phyloP scores from a whole-genome alignment of 1,140 invertebrate genomes.

The Goniozus legneri region DNA sequence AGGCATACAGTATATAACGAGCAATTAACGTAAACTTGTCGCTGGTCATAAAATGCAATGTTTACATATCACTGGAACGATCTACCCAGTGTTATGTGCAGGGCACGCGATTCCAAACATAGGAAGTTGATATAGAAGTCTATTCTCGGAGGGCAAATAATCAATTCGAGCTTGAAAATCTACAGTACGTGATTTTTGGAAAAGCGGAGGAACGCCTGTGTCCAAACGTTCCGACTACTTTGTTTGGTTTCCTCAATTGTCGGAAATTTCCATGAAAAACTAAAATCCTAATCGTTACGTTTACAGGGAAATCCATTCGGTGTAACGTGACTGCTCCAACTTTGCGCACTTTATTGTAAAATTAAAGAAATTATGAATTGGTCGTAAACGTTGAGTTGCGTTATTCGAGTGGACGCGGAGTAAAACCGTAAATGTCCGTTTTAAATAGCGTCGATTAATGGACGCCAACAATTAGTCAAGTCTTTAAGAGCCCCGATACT shows the following conservation, averaged over 20 bases:
- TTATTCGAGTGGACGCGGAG: background rate
- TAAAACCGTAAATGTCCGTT: background rate
- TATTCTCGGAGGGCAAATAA: conserved; percentile 48
- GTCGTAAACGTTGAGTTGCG: background rate
- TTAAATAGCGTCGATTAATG: background rate
- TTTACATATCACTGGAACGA: conserved; percentile 28
- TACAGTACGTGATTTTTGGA: conserved; percentile 18
- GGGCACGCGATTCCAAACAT: conserved; percentile 39
- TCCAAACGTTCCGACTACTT: too few relatives aligned
- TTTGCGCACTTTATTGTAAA: too few relatives aligned
- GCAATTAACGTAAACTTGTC: conserved; percentile 33
- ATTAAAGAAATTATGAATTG: too few relatives aligned
- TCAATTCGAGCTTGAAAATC: conserved; percentile 24
- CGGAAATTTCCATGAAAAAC: too few relatives aligned
- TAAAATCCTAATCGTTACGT: too few relatives aligned
- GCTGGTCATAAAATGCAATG: conserved; percentile 26
- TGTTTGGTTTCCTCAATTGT: too few relatives aligned
- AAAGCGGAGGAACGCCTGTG: too few relatives aligned
- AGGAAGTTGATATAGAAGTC: conserved; percentile 51
- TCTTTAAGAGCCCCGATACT: too few relatives aligned
- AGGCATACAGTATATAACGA: conserved; percentile 8
- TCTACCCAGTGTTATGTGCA: too few relatives aligned
- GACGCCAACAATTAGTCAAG: background rate
- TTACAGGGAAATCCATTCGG: too few relatives aligned
- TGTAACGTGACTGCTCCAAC: too few relatives aligned